These are phyloP conservation scores for Cynaeus angustus DNA, from an alignment of 2,888 invertebrate genomes.

Conservation along the genomic window DNA sequence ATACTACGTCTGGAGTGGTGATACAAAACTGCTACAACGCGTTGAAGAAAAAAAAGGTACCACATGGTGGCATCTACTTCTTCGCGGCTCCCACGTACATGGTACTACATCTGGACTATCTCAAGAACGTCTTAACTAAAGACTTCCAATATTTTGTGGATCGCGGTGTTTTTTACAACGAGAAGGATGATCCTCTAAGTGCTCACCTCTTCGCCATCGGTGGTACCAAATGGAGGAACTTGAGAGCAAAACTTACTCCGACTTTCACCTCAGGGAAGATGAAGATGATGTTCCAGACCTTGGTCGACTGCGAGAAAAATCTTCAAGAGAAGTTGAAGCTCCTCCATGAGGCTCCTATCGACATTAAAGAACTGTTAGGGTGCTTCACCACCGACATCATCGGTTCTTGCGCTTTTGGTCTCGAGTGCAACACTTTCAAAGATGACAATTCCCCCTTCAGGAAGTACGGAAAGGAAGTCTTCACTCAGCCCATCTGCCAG, in stretches of 20 bases:
- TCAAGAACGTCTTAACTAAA: slow-evolving; percentile 5
- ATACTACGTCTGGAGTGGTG: neutral
- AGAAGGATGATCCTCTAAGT: slow-evolving; percentile 61
- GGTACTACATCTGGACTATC: neutral
- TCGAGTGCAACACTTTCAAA: slow-evolving; percentile 75
- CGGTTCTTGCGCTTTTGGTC: slow-evolving; percentile 76
- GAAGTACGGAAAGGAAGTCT: slow-evolving; percentile 55
- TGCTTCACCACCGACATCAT: slow-evolving; percentile 76
- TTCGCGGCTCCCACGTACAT: neutral
- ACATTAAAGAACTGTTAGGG: slow-evolving; percentile 71
- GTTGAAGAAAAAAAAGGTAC: neutral
- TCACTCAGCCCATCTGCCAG: slow-evolving; percentile 45
- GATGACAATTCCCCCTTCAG: slow-evolving; percentile 72
- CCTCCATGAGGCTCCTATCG: too few relatives aligned
- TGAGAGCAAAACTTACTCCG: slow-evolving; percentile 24
- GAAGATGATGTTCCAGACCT: slow-evolving; percentile 24
- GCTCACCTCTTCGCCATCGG: slow-evolving; percentile 6
- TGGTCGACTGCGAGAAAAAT: slow-evolving; percentile 72
- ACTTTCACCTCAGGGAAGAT: slow-evolving; percentile 29
- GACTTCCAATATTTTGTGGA: slow-evolving; percentile 14
- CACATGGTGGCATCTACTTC: neutral
- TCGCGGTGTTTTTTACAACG: slow-evolving; percentile 3
- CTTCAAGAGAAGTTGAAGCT: too few relatives aligned
- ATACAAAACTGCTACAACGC: neutral
- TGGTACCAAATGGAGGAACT: slow-evolving; percentile 11